phyloP scores from a whole-genome alignment of 64 coral and sea anemone species.

The Montipora foliosa region DNA sequence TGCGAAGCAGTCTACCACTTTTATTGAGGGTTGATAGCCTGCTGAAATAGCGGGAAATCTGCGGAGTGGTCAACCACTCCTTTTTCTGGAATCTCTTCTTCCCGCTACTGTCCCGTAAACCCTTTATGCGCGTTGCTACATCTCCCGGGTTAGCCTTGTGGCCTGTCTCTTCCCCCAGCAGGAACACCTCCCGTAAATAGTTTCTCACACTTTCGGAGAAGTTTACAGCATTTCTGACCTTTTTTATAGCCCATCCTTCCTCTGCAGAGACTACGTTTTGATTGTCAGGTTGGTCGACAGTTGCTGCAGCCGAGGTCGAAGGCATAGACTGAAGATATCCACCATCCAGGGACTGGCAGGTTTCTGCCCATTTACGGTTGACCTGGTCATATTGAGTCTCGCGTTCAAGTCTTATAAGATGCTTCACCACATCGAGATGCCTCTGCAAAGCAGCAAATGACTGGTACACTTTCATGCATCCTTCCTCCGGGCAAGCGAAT shows the following conservation, averaged over 20 bases:
- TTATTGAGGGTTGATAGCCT: too few species aligned
- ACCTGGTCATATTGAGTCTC: too few species aligned
- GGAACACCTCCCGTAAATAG: neutral
- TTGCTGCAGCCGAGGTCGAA: neutral
- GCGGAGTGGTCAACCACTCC: neutral
- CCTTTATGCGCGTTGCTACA: neutral
- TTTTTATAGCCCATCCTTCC: too few species aligned
- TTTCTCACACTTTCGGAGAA: too few species aligned
- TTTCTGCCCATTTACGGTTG: too few species aligned
- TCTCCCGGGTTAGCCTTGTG: constrained; percentile 5
- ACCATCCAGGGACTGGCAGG: neutral
- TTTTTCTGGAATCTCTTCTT: neutral
- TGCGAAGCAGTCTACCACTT: neutral
- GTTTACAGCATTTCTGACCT: too few species aligned
- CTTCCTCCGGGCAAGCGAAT: too few species aligned
- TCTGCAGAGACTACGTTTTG: neutral
- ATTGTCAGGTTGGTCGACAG: neutral
- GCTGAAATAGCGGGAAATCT: too few species aligned
- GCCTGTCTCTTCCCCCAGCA: neutral
- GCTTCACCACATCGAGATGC: too few species aligned
- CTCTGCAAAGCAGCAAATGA: too few species aligned
- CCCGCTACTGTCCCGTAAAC: neutral
- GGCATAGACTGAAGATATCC: neutral
- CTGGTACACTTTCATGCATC: too few species aligned
- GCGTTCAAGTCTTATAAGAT: too few species aligned